Evolutionary conservation across 2,888 invertebrate genomes (phyloP).

Genomic region (Selenia dentaria): DNA sequence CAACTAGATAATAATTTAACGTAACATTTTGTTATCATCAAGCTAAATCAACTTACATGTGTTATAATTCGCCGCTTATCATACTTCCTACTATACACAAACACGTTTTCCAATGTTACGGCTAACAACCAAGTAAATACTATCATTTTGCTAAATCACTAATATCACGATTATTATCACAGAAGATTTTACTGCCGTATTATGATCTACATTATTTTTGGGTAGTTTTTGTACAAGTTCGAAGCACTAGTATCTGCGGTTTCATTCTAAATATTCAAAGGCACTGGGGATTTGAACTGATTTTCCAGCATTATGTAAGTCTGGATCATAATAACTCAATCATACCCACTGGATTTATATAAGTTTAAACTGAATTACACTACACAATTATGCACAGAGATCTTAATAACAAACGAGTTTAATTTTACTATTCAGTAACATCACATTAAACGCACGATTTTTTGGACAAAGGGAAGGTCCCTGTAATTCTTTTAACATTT

Average conservation of each 20-base stretch:
- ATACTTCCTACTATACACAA: slow-evolving; percentile 44
- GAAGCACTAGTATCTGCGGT: background rate
- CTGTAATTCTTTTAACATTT: no score
- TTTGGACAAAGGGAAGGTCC: no score
- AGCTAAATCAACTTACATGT: slow-evolving; percentile 45
- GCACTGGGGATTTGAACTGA: no score
- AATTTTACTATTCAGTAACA: no score
- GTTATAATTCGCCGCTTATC: slow-evolving; percentile 40
- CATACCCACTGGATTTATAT: no score
- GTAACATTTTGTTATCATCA: background rate
- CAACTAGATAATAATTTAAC: no score
- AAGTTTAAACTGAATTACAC: no score
- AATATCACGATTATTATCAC: slow-evolving; percentile 70
- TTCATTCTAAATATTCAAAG: background rate
- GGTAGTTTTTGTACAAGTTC: background rate
- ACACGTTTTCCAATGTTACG: slow-evolving; percentile 45
- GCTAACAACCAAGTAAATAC: slow-evolving; percentile 65
- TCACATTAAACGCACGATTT: no score
- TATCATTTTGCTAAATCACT: slow-evolving; percentile 62
- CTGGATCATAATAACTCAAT: no score
- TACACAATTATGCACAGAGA: no score
- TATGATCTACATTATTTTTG: slow-evolving; percentile 5
- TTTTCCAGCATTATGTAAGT: no score
- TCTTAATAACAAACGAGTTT: no score
- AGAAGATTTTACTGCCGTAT: slow-evolving; percentile 38